Evolutionary conservation across 1,140 invertebrate genomes (phyloP).

Genomic region (Portunus trituberculatus): DNA sequence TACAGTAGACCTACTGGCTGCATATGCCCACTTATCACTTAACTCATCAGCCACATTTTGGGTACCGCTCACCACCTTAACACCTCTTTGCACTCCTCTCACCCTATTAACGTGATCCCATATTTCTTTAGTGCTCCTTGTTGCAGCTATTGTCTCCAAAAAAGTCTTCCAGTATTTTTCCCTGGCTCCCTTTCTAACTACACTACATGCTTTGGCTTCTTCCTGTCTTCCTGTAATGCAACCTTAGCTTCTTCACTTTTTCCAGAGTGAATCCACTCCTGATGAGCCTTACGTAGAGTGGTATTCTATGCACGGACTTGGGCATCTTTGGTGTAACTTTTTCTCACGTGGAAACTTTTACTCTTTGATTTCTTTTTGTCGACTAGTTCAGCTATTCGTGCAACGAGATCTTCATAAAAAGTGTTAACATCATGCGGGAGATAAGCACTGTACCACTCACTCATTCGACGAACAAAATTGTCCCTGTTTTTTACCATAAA

Average conservation of each 20-base stretch:
- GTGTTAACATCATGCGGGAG: not conserved
- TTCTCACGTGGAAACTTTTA: not conserved
- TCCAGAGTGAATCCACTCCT: not conserved
- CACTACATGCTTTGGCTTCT: slow-evolving; percentile 5
- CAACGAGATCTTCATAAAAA: no score
- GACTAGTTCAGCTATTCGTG: not conserved
- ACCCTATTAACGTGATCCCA: not conserved
- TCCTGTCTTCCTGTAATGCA: no score
- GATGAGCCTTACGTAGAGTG: not conserved
- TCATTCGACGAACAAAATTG: no score
- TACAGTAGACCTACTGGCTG: not conserved
- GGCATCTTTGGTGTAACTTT: not conserved
- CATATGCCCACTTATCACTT: not conserved
- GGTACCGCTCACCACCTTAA: not conserved
- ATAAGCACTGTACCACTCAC: no score
- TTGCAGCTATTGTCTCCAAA: not conserved
- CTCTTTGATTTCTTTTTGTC: not conserved
- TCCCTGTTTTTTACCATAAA: not conserved
- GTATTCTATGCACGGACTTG: no score
- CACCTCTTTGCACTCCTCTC: not conserved
- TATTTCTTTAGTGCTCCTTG: not conserved
- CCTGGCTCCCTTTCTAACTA: not conserved
- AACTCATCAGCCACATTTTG: slow-evolving; percentile 15
- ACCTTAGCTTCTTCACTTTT: not conserved
- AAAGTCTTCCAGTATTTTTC: not conserved